A percentile compares a stretch with the other conserved stretches of the same genome.
Conservation (phyloP, 2,797 vertebrate genomes). For the Atherinosoma microstoma region DNA sequence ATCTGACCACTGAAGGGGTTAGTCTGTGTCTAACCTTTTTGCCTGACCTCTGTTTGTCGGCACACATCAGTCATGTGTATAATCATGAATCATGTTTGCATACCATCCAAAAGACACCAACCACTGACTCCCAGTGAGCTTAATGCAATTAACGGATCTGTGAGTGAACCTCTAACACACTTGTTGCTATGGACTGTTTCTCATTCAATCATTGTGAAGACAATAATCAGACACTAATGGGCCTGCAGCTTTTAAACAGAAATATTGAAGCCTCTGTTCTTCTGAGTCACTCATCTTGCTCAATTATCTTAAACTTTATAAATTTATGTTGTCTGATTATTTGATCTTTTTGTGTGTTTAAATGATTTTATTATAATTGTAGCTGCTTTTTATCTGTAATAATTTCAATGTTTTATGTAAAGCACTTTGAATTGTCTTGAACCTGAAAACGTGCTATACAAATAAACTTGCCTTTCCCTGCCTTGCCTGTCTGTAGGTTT, state of each 20-base stretch:
- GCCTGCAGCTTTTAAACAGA: constrained; percentile 7
- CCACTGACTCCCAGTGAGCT: background rate
- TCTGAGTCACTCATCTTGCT: background rate
- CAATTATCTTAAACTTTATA: background rate
- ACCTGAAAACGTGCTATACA: too few species aligned
- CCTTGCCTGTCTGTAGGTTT: background rate
- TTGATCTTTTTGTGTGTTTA: too few species aligned
- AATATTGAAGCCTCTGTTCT: background rate
- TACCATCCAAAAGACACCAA: background rate
- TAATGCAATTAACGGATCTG: constrained; percentile 2
- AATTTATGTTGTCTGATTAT: background rate
- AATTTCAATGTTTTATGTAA: too few species aligned
- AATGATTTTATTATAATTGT: too few species aligned
- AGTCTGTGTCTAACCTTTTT: background rate
- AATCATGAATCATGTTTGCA: constrained; percentile 2
- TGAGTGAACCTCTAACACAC: constrained; percentile 32
- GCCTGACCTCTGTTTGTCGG: constrained; percentile 11
- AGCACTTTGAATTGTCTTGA: too few species aligned
- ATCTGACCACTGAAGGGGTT: constrained; percentile 20
- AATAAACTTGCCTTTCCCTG: too few species aligned
- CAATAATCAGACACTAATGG: background rate
- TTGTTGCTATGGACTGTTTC: constrained; percentile 36
- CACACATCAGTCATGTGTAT: background rate
- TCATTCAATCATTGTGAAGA: constrained; percentile 2
- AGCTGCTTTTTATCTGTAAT: too few species aligned